Evolutionary conservation across 1,140 invertebrate species (phyloP).

Genomic region (Drosophila orena): DNA sequence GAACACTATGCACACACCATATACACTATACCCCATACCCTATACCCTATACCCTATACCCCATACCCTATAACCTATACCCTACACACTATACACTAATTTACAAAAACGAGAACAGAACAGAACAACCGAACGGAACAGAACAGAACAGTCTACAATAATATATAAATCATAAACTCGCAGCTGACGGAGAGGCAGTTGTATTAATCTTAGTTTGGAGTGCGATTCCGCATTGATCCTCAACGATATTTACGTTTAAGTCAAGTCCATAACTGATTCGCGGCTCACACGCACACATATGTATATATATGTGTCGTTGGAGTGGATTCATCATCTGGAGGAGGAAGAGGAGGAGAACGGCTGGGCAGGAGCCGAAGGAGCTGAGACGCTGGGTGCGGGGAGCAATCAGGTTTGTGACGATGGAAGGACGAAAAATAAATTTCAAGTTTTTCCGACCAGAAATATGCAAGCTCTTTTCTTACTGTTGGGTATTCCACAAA

Average conservation of each 20-base stretch:
- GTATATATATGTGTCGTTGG: conserved; percentile 24
- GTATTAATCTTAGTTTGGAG: conserved; percentile 28
- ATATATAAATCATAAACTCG: conserved; percentile 1
- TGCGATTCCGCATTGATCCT: conserved; percentile 38
- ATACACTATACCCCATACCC: too few species aligned
- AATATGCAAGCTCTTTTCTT: conserved; percentile 9
- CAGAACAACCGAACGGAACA: background rate
- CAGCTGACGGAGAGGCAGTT: conserved; percentile 27
- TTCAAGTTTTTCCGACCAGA: conserved; percentile 58
- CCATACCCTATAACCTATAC: too few species aligned
- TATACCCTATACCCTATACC: conserved; percentile 4
- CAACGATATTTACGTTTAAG: conserved; percentile 38
- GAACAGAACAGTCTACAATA: conserved; percentile 9
- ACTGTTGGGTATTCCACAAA: background rate
- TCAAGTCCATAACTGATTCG: conserved; percentile 29
- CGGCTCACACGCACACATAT: conserved; percentile 13
- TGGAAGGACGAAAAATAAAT: conserved; percentile 48
- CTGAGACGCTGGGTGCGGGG: background rate
- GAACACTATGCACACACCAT: background rate
- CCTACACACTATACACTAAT: conserved; percentile 7
- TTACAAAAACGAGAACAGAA: background rate
- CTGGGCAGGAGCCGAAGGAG: background rate
- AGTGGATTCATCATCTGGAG: background rate
- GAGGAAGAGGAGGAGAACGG: background rate
- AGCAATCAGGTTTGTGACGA: conserved; percentile 31